Evolutionary conservation across 2,113 vertebrate genomes (phyloP).

Genomic region (Eudorcas thomsonii): DNA sequence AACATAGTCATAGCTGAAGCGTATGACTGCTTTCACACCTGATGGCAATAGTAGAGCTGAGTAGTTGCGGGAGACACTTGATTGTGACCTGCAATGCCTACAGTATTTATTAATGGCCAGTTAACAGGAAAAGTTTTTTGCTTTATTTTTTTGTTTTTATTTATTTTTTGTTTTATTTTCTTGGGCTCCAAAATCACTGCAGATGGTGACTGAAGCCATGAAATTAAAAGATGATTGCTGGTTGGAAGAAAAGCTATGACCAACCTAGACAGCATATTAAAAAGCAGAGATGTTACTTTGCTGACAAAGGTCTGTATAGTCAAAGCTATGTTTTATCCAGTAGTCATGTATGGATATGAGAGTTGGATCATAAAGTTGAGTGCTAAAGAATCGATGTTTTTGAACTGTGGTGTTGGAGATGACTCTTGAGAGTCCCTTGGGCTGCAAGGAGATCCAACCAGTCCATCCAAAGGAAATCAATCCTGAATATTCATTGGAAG

Average conservation of each 20-base stretch:
- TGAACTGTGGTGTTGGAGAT: neutral
- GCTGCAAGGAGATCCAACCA: neutral
- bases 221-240: neutral
- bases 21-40: neutral
- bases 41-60: too few relatives aligned
- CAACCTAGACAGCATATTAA: neutral
- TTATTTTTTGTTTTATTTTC: neutral
- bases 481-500: neutral
- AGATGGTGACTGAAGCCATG: neutral
- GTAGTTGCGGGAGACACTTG: neutral
- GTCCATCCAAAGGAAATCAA: neutral
- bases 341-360: neutral
- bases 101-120: neutral
- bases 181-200: neutral
- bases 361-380: neutral
- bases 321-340: neutral
- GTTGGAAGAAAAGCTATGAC: neutral
- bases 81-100: neutral
- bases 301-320: neutral
- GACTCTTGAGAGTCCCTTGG: neutral
- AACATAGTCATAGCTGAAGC: too few relatives aligned
- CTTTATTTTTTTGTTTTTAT: neutral
- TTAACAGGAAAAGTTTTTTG: neutral
- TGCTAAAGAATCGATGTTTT: accelerated
- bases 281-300: neutral